Evolutionary conservation across 2,888 invertebrate genomes (phyloP).

Genomic region (Alloplasta piceator): DNA sequence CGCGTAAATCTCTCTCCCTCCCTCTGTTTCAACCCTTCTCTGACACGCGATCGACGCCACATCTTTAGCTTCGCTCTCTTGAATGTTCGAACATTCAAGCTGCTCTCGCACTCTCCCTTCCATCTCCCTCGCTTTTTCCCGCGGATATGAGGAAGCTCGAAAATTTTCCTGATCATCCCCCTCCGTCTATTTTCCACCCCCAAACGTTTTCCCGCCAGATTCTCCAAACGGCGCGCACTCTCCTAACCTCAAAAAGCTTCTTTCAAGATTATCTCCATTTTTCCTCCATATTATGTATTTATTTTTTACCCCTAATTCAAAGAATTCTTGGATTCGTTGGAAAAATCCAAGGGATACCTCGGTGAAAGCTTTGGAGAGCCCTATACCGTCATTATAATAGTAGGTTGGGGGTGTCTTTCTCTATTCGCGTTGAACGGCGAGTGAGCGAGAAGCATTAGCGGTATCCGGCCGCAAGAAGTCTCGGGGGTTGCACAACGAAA

Average conservation of each 20-base stretch:
- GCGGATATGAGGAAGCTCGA: neutral
- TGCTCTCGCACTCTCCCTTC: slow-evolving; percentile 66
- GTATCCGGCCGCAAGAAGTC: slow-evolving; percentile 42
- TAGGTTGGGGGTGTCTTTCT: no score
- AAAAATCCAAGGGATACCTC: slow-evolving; percentile 16
- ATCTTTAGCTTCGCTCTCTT: slow-evolving; percentile 66
- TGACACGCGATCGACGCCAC: slow-evolving; percentile 66
- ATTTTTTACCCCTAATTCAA: slow-evolving; percentile 3
- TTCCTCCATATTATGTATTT: no score
- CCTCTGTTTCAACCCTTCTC: slow-evolving; percentile 9
- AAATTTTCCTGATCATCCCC: slow-evolving; percentile 19
- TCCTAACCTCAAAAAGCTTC: slow-evolving; percentile 15
- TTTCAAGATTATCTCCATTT: no score
- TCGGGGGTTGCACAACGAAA: slow-evolving; percentile 38
- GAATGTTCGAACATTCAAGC: slow-evolving; percentile 68
- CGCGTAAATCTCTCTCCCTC: slow-evolving; percentile 18
- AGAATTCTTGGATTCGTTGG: slow-evolving; percentile 22
- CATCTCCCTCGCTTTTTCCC: slow-evolving; percentile 27
- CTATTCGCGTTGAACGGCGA: slow-evolving; percentile 8
- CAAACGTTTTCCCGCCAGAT: slow-evolving; percentile 22
- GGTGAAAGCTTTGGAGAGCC: neutral
- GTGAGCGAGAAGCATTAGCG: slow-evolving; percentile 40
- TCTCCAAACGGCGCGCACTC: slow-evolving; percentile 29
- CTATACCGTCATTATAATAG: no score
- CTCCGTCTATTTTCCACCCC: neutral